These are phyloP conservation scores for Propithecus perrieri DNA, from an alignment of 2,797 vertebrate species.

Conservation along the genomic window DNA sequence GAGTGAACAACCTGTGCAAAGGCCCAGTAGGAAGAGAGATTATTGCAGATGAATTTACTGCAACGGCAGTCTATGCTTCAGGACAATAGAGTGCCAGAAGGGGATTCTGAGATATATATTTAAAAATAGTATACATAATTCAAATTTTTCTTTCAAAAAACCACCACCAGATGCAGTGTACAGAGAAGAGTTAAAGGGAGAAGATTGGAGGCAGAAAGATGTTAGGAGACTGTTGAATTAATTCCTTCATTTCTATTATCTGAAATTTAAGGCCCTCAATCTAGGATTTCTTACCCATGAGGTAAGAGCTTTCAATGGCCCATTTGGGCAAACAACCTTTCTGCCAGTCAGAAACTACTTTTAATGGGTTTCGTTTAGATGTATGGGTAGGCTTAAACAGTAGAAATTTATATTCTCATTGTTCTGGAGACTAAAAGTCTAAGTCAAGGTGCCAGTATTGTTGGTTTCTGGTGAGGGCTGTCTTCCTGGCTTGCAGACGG, in stretches of 20 bases:
- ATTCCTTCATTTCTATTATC: neutral
- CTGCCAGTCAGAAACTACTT: neutral
- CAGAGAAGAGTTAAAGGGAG: neutral
- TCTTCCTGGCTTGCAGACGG: neutral
- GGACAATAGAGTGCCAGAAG: neutral
- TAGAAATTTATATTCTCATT: neutral
- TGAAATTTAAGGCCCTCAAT: neutral
- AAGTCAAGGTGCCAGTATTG: neutral
- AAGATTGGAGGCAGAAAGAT: neutral
- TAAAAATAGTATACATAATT: neutral
- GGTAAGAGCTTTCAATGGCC: neutral
- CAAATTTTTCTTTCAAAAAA: neutral
- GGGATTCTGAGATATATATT: neutral
- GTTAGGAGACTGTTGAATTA: neutral
- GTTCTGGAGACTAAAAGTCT: neutral
- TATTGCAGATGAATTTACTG: too few relatives aligned
- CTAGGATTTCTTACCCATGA: neutral
- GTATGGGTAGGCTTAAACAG: neutral
- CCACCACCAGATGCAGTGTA: neutral
- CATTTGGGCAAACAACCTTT: neutral
- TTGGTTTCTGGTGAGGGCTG: neutral
- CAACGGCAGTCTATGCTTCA: neutral
- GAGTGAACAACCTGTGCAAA: neutral
- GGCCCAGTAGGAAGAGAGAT: neutral
- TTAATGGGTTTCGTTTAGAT: neutral